Base-by-base conservation (phyloP, 92 coral and sea anemone species). In the Micromussa lordhowensis region DNA sequence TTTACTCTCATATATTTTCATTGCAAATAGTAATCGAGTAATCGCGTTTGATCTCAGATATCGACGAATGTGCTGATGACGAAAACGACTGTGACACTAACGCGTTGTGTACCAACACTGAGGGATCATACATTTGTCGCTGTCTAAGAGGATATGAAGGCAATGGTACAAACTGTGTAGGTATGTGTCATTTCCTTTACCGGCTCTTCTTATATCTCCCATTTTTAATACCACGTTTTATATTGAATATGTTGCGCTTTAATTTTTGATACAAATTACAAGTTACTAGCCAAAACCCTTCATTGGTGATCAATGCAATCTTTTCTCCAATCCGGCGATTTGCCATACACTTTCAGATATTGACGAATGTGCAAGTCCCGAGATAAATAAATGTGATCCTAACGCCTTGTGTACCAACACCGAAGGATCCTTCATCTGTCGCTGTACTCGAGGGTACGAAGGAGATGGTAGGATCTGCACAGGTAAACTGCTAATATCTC, bases 351-450 rank as follows among this genome's bases (percentile, higher is more conserved):
- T 72, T 80, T 28, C 74, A 88, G 94, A 92, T 70, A 82, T 80
- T 34, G 71, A 88, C 44, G 94, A 92, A 84, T 78, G 95, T 81
- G 87, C 38, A 58, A 63, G 63, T 22, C 69, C 26, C 10, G 78
- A 68, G 11, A 69, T 70, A 48, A 89, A 92, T 81, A 85, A 88
- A 16, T 94, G 98, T 66, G 76, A 95, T 49, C 53, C 76, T 15
- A 87, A 95, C 55, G 98, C 98, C 3, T 51, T 81, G 77, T 94
- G 97, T 69, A 88, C 86, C 31, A 91, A 94, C 70, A 88, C 89
- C 16, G 86, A 84, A 73, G 87, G 87, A 35, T 84, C 48, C 34
- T 84, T 73, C n/a, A 55, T 84, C 31, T 84, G 87, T 26, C 87
- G 87, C 51, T 84, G 87, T 54, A 66, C 40, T 38, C 53, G 86